Conservation (phyloP, 2,113 vertebrate species). For the Chascanopsetta lugubris region DNA sequence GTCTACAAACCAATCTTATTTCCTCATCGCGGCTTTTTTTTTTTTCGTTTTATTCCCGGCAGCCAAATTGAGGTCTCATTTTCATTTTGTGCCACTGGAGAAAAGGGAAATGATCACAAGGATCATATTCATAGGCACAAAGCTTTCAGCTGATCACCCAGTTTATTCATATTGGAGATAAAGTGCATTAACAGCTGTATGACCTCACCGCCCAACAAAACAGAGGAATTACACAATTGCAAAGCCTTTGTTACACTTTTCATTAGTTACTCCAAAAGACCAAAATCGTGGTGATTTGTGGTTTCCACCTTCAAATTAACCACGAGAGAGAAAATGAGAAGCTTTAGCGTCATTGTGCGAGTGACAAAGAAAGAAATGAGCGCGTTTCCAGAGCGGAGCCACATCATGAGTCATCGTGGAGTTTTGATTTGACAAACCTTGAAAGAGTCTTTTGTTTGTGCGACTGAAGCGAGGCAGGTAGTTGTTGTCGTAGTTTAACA, state of each 20-base stretch:
- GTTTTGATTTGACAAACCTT: conserved; percentile 18
- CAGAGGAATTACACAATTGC: too few species aligned
- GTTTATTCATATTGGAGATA: conserved; percentile 21
- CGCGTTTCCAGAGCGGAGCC: too few species aligned
- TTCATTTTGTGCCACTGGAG: conserved; percentile 19
- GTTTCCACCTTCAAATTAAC: conserved; percentile 3
- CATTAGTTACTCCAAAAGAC: background rate
- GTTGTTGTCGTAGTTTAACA: too few species aligned
- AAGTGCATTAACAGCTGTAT: conserved; percentile 6
- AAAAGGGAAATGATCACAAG: background rate
- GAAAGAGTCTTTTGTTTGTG: conserved; percentile 24
- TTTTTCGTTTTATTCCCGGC: conserved; percentile 30
- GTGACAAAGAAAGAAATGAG: background rate
- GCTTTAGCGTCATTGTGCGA: background rate
- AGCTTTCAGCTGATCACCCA: conserved; percentile 52
- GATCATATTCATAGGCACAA: conserved; percentile 46
- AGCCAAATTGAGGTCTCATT: conserved; percentile 6
- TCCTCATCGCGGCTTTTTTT: conserved; percentile 38
- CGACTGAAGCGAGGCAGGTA: background rate
- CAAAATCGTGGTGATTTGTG: background rate
- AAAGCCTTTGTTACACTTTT: background rate
- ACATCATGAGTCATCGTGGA: too few species aligned
- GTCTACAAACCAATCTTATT: conserved; percentile 50
- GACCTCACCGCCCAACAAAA: background rate
- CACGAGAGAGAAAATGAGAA: background rate